A percentile compares a stretch with the other conserved stretches of the same genome.
These are phyloP conservation scores for Onychostruthus taczanowskii DNA, from an alignment of 2,113 vertebrate species.

Conservation along the genomic window DNA sequence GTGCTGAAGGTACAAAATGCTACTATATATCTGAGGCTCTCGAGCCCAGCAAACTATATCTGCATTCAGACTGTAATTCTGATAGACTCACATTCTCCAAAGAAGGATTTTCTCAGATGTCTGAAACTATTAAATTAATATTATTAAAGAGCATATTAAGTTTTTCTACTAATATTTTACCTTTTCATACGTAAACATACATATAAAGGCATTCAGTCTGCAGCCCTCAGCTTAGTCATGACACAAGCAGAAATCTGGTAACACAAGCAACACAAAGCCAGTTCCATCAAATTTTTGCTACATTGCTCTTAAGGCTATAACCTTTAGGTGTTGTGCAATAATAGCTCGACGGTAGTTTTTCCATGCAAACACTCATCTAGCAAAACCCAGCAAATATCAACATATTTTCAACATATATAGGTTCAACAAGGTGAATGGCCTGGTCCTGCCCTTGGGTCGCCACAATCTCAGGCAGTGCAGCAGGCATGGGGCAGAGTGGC, in stretches of 20 bases:
- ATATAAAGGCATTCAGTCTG: background rate
- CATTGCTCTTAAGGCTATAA: background rate
- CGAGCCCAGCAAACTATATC: conserved; percentile 41
- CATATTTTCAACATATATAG: background rate
- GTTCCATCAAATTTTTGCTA: background rate
- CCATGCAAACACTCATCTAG: background rate
- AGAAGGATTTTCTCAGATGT: conserved; percentile 18
- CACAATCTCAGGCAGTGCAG: fast-evolving
- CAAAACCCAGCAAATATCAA: background rate
- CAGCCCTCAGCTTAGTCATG: background rate
- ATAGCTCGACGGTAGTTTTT: background rate
- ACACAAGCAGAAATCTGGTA: background rate
- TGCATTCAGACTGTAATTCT: conserved; percentile 25
- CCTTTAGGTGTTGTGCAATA: background rate
- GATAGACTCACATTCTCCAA: background rate
- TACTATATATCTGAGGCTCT: conserved; percentile 33
- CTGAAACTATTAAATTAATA: conserved; percentile 44
- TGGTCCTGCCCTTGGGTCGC: background rate
- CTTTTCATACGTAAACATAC: background rate
- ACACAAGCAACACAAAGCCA: background rate
- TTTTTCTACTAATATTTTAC: background rate
- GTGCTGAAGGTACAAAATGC: conserved; percentile 44
- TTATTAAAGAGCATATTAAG: background rate
- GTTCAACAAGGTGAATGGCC: background rate
- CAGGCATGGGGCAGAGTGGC: background rate